Conservation (phyloP, 2,888 invertebrate species). For the Megalurothrips usitatus region DNA sequence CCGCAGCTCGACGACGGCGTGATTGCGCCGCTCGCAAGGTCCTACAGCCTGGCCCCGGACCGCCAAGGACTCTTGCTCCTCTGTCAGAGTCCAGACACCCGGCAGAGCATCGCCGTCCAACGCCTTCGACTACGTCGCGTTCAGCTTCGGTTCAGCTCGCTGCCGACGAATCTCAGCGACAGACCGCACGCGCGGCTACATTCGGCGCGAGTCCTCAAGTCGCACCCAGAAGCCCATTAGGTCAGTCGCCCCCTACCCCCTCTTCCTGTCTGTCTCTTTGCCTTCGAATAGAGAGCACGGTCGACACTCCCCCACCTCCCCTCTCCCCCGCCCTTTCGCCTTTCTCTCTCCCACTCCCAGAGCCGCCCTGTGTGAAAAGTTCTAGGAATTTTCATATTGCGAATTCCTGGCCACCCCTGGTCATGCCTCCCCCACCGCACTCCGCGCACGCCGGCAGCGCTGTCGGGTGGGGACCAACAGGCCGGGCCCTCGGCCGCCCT, state of each 20-base stretch:
- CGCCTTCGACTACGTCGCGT: too few relatives aligned
- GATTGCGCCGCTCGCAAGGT: too few relatives aligned
- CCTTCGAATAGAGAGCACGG: background rate
- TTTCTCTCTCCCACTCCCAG: background rate
- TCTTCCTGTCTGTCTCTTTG: background rate
- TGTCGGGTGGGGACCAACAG: background rate
- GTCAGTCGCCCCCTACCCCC: background rate
- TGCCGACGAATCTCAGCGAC: too few relatives aligned
- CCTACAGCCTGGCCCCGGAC: too few relatives aligned
- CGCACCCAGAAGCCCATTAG: background rate
- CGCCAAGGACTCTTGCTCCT: too few relatives aligned
- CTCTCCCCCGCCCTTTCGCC: background rate
- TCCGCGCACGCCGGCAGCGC: background rate
- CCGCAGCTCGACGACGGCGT: too few relatives aligned
- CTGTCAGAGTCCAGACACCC: too few relatives aligned
- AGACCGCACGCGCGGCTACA: too few relatives aligned
- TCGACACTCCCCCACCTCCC: background rate
- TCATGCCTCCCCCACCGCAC: too few relatives aligned
- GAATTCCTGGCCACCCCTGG: background rate
- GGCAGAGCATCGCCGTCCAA: too few relatives aligned
- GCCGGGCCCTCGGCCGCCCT: background rate
- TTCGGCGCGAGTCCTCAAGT: background rate
- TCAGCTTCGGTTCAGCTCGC: too few relatives aligned
- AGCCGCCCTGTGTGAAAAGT: conserved; percentile 7
- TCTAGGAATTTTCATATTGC: conserved; percentile 26